Percentiles rank a stretch among this genome's conserved stretches.
Conservation (phyloP, 2,888 invertebrate genomes). For the Barypeithes pellucidus region DNA sequence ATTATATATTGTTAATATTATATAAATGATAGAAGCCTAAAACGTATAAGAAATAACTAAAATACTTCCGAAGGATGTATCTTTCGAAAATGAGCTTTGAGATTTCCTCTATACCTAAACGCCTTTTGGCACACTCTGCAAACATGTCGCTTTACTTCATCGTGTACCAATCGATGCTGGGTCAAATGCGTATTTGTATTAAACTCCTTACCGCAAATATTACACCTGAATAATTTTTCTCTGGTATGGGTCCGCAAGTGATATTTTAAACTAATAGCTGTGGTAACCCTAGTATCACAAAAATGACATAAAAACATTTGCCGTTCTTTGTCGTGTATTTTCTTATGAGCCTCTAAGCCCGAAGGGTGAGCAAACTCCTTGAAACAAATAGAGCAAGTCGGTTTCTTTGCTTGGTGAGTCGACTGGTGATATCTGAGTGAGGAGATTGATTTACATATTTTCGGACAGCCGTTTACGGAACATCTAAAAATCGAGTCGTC, state of each 20-base stretch:
- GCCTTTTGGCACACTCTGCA: not conserved
- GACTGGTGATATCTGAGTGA: not conserved
- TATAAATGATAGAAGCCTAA: too few species aligned
- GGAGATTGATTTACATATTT: constrained; percentile 56
- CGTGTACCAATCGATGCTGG: not conserved
- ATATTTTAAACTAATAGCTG: not conserved
- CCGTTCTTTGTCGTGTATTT: constrained; percentile 7
- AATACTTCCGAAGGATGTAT: not conserved
- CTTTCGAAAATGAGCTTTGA: not conserved
- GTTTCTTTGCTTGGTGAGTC: not conserved
- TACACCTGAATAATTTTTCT: constrained; percentile 20
- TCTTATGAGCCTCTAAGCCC: not conserved
- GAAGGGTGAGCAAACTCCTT: not conserved
- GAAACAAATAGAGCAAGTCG: not conserved
- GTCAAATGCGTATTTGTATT: not conserved
- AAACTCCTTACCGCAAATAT: constrained; percentile 4
- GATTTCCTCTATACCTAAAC: not conserved
- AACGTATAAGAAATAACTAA: not conserved
- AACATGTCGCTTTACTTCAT: not conserved
- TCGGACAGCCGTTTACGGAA: constrained; percentile 9
- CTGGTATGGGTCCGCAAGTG: constrained; percentile 56
- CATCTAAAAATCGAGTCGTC: not conserved
- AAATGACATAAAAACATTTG: constrained; percentile 16
- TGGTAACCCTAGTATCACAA: constrained; percentile 26
- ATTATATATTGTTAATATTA: too few species aligned